Evolutionary conservation across 2,888 invertebrate genomes (phyloP).

Genomic region (Cynaeus angustus): DNA sequence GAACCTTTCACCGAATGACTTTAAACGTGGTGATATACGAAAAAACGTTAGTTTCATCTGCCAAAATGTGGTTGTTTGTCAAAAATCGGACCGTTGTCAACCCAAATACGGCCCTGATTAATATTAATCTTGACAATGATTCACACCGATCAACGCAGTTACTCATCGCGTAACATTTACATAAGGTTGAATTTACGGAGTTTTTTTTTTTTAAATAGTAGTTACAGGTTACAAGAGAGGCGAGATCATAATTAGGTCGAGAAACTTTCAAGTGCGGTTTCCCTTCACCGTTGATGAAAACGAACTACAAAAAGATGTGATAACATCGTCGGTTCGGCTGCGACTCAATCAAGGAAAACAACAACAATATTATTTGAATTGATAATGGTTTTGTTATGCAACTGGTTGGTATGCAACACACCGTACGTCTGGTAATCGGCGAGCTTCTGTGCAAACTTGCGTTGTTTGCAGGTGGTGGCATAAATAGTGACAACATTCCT

Average conservation of each 20-base stretch:
- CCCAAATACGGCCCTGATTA: neutral
- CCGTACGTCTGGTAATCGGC: slow-evolving; percentile 1
- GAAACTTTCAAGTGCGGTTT: slow-evolving; percentile 27
- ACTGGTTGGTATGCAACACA: slow-evolving; percentile 28
- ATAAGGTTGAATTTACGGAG: slow-evolving; percentile 28
- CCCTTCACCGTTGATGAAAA: slow-evolving; percentile 26
- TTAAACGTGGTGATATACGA: too few relatives aligned
- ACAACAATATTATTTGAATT: slow-evolving; percentile 20
- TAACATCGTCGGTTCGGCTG: slow-evolving; percentile 7
- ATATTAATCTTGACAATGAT: slow-evolving; percentile 7
- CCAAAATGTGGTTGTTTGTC: neutral
- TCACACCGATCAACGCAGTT: slow-evolving; percentile 10
- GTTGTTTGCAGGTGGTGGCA: slow-evolving; percentile 6
- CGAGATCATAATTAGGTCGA: slow-evolving; percentile 28
- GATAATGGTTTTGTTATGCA: slow-evolving; percentile 8
- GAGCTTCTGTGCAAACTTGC: neutral
- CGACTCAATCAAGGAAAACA: slow-evolving; percentile 27
- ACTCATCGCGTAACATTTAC: slow-evolving; percentile 25
- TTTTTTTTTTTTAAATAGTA: slow-evolving; percentile 38
- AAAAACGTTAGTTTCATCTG: neutral
- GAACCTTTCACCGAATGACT: slow-evolving; percentile 28
- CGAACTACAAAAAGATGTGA: neutral
- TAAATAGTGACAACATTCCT: slow-evolving; percentile 6
- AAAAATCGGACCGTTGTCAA: slow-evolving; percentile 2
- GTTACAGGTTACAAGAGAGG: slow-evolving; percentile 15